Conservation (phyloP, 2,113 vertebrate genomes). For the Microcebus murinus region DNA sequence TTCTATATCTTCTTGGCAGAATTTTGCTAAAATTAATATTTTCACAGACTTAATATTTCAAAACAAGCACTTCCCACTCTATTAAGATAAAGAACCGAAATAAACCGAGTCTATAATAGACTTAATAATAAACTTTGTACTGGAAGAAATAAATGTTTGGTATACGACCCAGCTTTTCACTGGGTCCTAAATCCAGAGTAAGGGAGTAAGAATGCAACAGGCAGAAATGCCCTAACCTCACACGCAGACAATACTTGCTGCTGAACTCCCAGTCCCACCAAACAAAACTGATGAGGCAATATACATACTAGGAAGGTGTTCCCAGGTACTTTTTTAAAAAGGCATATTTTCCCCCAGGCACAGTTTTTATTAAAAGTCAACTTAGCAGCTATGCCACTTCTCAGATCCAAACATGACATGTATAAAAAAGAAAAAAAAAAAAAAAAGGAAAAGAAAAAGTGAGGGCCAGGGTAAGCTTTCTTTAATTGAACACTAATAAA, state of each 20-base stretch:
- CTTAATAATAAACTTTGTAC: slow-evolving; percentile 29
- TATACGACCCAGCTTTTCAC: slow-evolving; percentile 23
- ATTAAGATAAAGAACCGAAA: slow-evolving; percentile 63
- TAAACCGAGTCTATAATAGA: slow-evolving; percentile 38
- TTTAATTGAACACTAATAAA: slow-evolving; percentile 20
- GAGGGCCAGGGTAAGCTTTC: background rate
- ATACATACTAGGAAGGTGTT: background rate
- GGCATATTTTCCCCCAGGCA: slow-evolving; percentile 63
- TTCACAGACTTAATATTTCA: slow-evolving; percentile 36
- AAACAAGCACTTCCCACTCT: slow-evolving; percentile 42
- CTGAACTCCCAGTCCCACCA: background rate
- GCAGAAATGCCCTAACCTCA: background rate
- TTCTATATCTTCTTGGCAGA: slow-evolving; percentile 55
- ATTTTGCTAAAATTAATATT: slow-evolving; percentile 67
- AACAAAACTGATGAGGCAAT: background rate
- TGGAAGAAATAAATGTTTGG: slow-evolving; percentile 49
- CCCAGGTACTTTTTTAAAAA: slow-evolving; percentile 70
- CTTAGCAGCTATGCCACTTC: slow-evolving; percentile 62
- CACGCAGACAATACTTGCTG: background rate
- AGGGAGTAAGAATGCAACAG: background rate
- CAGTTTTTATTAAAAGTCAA: slow-evolving; percentile 62
- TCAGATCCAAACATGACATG: slow-evolving; percentile 54
- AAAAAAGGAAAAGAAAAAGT: background rate
- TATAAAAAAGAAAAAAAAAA: background rate
- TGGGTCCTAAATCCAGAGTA: slow-evolving; percentile 57